These are phyloP conservation scores for Eclectus roratus DNA, from an alignment of 2,113 vertebrate genomes.

Conservation along the genomic window DNA sequence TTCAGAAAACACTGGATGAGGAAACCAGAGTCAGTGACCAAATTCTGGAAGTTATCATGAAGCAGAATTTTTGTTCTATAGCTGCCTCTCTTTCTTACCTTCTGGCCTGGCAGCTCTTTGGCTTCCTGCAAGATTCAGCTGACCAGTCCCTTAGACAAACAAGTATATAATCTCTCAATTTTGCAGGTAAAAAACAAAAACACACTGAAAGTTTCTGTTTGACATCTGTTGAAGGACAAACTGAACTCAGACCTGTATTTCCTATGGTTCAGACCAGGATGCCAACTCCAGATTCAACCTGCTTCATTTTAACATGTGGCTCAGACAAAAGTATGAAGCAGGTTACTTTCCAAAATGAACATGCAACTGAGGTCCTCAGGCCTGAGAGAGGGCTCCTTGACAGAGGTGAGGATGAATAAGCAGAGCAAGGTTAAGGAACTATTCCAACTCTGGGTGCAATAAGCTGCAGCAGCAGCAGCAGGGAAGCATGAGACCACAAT, in stretches of 20 bases:
- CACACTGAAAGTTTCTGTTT: not conserved
- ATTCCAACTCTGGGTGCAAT: not conserved
- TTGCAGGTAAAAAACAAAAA: not conserved
- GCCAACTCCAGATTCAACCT: not conserved
- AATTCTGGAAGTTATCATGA: not conserved
- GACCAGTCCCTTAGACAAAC: not conserved
- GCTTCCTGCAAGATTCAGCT: not conserved
- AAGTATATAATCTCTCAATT: not conserved
- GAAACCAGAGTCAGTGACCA: not conserved
- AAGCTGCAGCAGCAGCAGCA: not conserved
- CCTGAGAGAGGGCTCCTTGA: not conserved
- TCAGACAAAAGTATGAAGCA: not conserved
- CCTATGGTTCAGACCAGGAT: accelerated
- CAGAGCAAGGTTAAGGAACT: not conserved
- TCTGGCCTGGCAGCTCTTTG: not conserved
- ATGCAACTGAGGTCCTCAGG: accelerated
- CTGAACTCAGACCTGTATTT: not conserved
- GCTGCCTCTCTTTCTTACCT: not conserved
- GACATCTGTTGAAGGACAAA: not conserved
- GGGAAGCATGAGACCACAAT: not conserved
- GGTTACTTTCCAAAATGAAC: not conserved
- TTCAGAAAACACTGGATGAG: not conserved
- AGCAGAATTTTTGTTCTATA: not conserved
- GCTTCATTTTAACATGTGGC: accelerated
- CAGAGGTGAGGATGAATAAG: not conserved